Conservation (phyloP, 2,888 invertebrate species). For the Cantharis rustica region DNA sequence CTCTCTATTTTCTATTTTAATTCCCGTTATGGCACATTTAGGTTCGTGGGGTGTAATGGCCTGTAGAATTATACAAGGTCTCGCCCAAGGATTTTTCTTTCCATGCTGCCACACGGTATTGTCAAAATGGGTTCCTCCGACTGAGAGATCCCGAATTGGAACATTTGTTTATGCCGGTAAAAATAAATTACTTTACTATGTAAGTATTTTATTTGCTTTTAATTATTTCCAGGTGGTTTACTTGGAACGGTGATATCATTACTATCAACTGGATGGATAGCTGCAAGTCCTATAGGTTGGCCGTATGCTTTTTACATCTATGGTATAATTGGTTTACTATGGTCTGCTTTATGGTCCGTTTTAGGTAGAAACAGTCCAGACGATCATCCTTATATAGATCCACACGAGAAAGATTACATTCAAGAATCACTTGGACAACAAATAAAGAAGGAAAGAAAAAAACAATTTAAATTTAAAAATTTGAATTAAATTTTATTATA, state of each 20-base stretch:
- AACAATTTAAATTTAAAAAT: not conserved
- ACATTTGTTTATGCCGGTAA: slow-evolving; percentile 67
- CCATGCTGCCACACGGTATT: slow-evolving; percentile 74
- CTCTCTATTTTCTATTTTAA: slow-evolving; percentile 66
- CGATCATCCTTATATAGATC: slow-evolving; percentile 63
- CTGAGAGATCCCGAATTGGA: slow-evolving; percentile 71
- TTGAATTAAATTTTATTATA: not conserved
- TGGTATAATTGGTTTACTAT: slow-evolving; percentile 66
- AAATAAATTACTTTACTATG: not conserved
- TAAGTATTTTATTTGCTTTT: not conserved
- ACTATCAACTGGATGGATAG: slow-evolving; percentile 72
- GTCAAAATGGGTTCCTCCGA: slow-evolving; percentile 75
- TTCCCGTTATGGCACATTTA: slow-evolving; percentile 71
- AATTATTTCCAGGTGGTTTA: slow-evolving; percentile 65
- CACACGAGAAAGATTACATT: slow-evolving; percentile 70
- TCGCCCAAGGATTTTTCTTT: slow-evolving; percentile 75
- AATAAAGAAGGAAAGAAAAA: slow-evolving; percentile 49
- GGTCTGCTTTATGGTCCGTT: slow-evolving; percentile 65
- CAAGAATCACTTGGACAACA: slow-evolving; percentile 65
- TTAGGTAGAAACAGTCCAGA: slow-evolving; percentile 71
- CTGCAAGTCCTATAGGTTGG: slow-evolving; percentile 74
- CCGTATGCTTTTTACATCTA: slow-evolving; percentile 77
- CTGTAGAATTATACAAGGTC: slow-evolving; percentile 73
- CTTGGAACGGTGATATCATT: slow-evolving; percentile 79
- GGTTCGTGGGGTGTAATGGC: slow-evolving; percentile 67